Base-by-base conservation (phyloP, 2,888 invertebrate genomes). In the Sphinx pinastri region DNA sequence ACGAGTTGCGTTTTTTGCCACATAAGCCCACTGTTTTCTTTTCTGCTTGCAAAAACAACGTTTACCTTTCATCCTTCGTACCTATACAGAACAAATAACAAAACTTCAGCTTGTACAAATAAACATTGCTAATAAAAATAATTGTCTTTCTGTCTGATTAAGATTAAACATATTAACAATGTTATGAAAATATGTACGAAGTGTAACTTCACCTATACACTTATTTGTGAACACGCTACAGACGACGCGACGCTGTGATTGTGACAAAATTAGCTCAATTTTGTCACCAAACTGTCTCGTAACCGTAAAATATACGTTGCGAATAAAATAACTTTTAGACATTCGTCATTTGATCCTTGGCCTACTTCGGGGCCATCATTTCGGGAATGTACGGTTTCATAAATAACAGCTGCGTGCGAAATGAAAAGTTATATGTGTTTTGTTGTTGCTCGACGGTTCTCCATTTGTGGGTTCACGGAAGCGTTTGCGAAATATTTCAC, bases 381-480 rank as follows among this genome's bases (percentile, higher is more conserved):
- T 63, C 19, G 63, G 63, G 60, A 63, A 63, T 19, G 60, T 59
- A 59, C 60, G 60, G 63, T 47, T 49, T 49, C 63, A 63, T 63
- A 63, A 63, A 63, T 63, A 63, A 63, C 63, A 63, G 63, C 63
- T 63, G 63, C 63, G 63, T 49, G 63, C 63, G 63, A 63, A 63
- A 63, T 63, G 63, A 63, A 63, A 63, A 63, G 63, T 63, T 63
- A 63, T 63, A 63, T 63, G 49, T 63, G 49, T 63, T 63, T 63
- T 63, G 63, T 63, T 63, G 63, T 63, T 63, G 63, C 13, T 19
- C 63, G 63, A 60, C 63, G 63, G 63, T 47, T 19, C 47, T 49
- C 63, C 63, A 63, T 63, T 63, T 63, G 49, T 16, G 60, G 60
- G 47, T 49, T 47, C 49, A 63, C 63, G 63, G 63, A 63, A 63